Evolutionary conservation across 2,888 invertebrate species (phyloP), one percentile per base, ranked within the genome.

Genomic region (Dascillus cervinus): DNA sequence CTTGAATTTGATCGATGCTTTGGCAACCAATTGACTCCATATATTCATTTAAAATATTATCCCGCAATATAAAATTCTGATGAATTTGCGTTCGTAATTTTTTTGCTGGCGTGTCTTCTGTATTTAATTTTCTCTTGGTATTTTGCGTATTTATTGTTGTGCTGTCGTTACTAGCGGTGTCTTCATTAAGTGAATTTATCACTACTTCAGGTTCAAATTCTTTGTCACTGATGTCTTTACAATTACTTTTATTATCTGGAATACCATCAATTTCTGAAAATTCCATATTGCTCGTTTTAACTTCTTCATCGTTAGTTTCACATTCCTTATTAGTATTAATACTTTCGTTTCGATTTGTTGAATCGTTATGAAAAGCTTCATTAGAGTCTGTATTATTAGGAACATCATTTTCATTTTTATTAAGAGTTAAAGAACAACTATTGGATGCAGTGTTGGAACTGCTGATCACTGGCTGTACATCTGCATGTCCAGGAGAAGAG

Each of bases 1-100:
- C 69, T 37, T 75, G 73, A 49, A 76, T 71, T 43, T 76, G 74
- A 41, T 77, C 70, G 1, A 77, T 58, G 39, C 71, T 77, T 44
- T 72, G 72, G 37, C 74, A 74, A 1, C 77, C 72, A 0, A 75
- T 67, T 4, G 71, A 70, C 34, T 80, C 75, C 39, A 80, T 75
- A 56, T 74, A 79, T 38, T 79, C 77, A 43, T 65, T 71, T 31
- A 77, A 64, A 62, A 77, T 74, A 31, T 67, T 65, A 60, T 78
- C 73, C 52, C 78, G 72, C 25, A 72, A 39, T 6, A 44, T 30
- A 37, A 58, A 62, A 33, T 58, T 59, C 17, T 63, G 58, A 29
- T 62, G 54, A 3, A 64, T 50, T 26, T 61, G 57, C 2, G 52
- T 43, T 31, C 55, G 49, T 15, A 63, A 43, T 40, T 52, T 55